Evolutionary conservation across 2,888 invertebrate genomes (phyloP), one percentile per base, ranked within the genome.

Genomic region (Agrotis clavis): DNA sequence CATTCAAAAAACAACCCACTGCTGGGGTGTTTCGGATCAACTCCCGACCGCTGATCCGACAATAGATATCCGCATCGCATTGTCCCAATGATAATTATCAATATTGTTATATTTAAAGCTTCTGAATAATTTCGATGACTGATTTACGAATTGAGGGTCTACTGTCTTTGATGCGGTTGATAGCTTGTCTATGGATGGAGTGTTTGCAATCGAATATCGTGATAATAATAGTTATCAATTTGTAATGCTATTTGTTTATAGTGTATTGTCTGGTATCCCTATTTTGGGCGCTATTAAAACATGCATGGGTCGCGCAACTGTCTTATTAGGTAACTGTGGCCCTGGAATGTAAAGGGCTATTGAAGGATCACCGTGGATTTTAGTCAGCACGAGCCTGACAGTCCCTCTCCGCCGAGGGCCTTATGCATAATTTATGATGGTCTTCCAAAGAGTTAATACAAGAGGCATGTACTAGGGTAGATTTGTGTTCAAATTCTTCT

Each of bases 141-240:
- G 35, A 65, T 57, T 65, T 53, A 73, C 16, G 19, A 63, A 71
- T 79, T 79, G 35, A 16, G 25, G 4, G 4, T 13, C 54, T n/a
- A 73, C 79, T 76, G 80, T 62, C 35, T 77, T 57, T 41, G 21
- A 45, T 35, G 30, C 18, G 61, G 35, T 61, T 21, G 53, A 47
- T 51, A n/a, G 41, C 4, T 21, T 47, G 11, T 35, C 50, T 16
- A 51, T 21, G 41, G 59, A 53, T 59, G 62, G 62, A 6, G 41
- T 62, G 47, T 78, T 71, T 56, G 50, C 30, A 13, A 21, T 30
- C 6, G 14, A 35, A 35, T 35, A 35, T 41, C 3, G 0, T 30
- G 59, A 45, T 54, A 30, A 47, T 48, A 19, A 67, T 67, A n/a
- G 35, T 35, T 60, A 77, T 54, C 9, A 30, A 77, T 78, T 25